Evolutionary conservation across 1,140 invertebrate species (phyloP), one percentile per base, ranked within the genome.

Genomic region (Proctacanthus coquilletti): DNA sequence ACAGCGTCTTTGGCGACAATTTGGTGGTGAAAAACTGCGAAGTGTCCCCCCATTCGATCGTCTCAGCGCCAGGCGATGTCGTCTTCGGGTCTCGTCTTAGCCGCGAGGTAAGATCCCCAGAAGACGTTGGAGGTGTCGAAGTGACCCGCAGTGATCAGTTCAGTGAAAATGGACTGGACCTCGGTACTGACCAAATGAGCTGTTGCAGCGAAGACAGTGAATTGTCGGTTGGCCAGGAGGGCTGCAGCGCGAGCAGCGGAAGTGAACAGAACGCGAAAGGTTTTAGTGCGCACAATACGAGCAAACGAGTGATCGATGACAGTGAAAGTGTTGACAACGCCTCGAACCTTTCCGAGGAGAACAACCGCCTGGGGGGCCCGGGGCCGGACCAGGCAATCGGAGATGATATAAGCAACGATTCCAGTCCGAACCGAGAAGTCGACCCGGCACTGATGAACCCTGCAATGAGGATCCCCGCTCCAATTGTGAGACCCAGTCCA

Each of bases 171-270:
- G n/a, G n/a, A n/a, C n/a, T n/a, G n/a, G n/a, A n/a, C n/a, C n/a
- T n/a, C n/a, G n/a, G n/a, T n/a, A 21, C 30, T 31, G 36, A 37
- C 5, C 21, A 17, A 5, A 39, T 39, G 25, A 71, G 68, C 29
- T 75, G 72, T 42, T 70, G 70, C 45, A 76, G 74, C 44, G 71
- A 75, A 43, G 72, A 73, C 41, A 77, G 74, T 2, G 74, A 75
- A 2, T 42, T 77, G 2, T 75, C 73, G 31, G 74, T 77, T 29
- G 74, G 74, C 2, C 75, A 76, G 51, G 74, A 77, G 46, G 68
- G 67, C 5, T 62, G 55, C 5, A 43, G 50, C 29, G 44, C 13
- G 37, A 43, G 35, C 21, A n/a, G 14, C 2, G 4, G 1, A 13
- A 30, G 32, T 20, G 21, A 17, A 13, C 27, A 39, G 15, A 30